Base-by-base conservation (phyloP, 1,140 invertebrate species). In the Odontomachus brunneus region DNA sequence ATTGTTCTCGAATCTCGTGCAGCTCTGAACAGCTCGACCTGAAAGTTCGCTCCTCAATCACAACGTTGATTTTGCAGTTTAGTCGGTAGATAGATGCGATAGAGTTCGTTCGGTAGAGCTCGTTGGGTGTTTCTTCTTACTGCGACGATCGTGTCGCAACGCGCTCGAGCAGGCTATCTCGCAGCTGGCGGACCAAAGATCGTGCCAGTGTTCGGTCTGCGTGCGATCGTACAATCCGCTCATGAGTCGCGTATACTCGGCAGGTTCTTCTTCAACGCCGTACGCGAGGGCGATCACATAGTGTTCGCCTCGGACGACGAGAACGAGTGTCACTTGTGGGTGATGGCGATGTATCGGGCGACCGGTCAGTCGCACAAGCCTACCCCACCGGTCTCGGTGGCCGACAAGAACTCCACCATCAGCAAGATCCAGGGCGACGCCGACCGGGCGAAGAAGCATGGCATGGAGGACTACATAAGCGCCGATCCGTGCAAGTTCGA, bases 361-460 rank as follows among this genome's bases (percentile, higher is more conserved):
- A 99, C 99, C 0, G 99, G 99, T 2, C 99, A 99, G 93, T 98
- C 98, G 26, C 99, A 99, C 93, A 99, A 99, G 92, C 99, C 99
- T 2, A 98, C 98, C 12, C 98, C 99, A 26, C 98, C 98, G 5
- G 95, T 97, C 15, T 97, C 97, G 0, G 95, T 96, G 26, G 97
- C 97, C 73, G 97, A 97, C 71, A 97, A 97, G 90, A 98, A 97
- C 93, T 97, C 97, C 12, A 97, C 97, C 1, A 97, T 98, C 90
- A 98, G 97, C 9, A 97, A 98, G 93, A 97, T 98, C 90, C 97
- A 98, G 95, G 97, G 97, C 93, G 97, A 99, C 95, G 98, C 98
- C 66, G 99, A 99, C 91, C 96, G 98, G 92, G 99, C 98, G 0
- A 96, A 98, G 60, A 99, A 99, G 93, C 99, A 99, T 94, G 99